Base-by-base conservation (phyloP, 2,113 vertebrate species). In the Podocnemis expansa region DNA sequence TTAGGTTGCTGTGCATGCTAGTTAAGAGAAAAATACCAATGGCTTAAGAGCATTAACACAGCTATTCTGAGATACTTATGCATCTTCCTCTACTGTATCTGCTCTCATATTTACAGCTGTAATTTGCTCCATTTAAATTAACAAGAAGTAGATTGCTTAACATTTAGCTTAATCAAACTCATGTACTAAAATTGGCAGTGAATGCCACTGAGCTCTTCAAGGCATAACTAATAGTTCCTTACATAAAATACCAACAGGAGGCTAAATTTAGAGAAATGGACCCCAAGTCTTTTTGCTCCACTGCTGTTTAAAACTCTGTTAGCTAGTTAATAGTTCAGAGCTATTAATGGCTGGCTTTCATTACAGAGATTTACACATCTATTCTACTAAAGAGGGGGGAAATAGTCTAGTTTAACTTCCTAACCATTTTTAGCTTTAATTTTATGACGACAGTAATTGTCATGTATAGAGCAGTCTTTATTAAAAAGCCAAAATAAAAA, bases 91-190 rank as follows among this genome's bases (percentile, higher is more conserved):
- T 80, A 73, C 10, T 87, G 10, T 52, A 73, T 85, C 55, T 93
- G 49, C 60, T 34, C 47, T 93, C 89, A 38, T 87, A 80, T 92
- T 95, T 92, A 73, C 34, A 94, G 41, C 24, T 93, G 22, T 91
- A 91, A 93, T 95, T 96, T 91, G 10, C 85, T 92, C 54, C 54
- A 82, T 95, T 96, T 95, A 89, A 78, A 94, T 79, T 94, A 96
- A 95, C 38, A 95, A 92, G 85, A 91, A 89, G 27, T 8, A 93
- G 70, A 51, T 80, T 83, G 54, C 27, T 94, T 90, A 54, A 60
- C 45, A 87, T 89, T 87, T 93, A 96, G 73, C n/a, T 85, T 93
- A 89, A 93, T 95, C 75, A 94, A 84, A 95, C 70, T 78, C 78
- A 76, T 10, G 13, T 51, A 84, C 54, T 5, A 8, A 97, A n/a